A percentile compares a stretch with the other conserved stretches of the same genome.
Conservation (phyloP, 2,113 vertebrate species). For the Gnathonemus echidnorhynchus region DNA sequence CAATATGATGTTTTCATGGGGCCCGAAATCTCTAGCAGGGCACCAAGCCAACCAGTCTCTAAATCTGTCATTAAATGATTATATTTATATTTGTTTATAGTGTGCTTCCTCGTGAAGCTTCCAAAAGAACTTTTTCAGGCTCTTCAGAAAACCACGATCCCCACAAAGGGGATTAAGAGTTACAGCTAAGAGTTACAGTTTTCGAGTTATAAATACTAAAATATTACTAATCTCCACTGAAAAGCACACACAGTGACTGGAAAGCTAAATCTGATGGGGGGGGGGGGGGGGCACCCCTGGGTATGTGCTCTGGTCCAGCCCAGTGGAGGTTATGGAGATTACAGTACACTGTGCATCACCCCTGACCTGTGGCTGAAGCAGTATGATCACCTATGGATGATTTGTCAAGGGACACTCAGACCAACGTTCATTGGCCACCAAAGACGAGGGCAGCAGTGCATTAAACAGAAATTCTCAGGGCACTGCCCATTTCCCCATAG, state of each 20-base stretch:
- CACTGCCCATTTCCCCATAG: conserved; percentile 16
- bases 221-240: not conserved
- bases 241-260: not conserved
- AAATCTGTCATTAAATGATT: not conserved
- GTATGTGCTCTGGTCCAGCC: not conserved
- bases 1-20: not conserved
- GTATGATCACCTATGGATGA: conserved; percentile 55
- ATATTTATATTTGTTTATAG: not conserved
- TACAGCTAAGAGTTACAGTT: not conserved
- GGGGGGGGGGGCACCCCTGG: not conserved
- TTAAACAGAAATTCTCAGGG: conserved; percentile 54
- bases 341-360: not conserved
- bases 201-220: not conserved
- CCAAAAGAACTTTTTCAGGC: not conserved
- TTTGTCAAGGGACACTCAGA: conserved; percentile 45
- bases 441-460: conserved; percentile 49
- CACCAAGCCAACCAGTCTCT: not conserved
- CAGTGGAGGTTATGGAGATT: not conserved
- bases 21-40: not conserved
- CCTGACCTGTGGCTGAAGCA: conserved; percentile 44
- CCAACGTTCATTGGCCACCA: conserved; percentile 53
- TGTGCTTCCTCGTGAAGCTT: not conserved
- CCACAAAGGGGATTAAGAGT: not conserved
- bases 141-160: not conserved
- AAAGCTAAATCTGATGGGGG: not conserved